Conservation (phyloP, 2,113 vertebrate genomes). For the Orientallactaga bullata region DNA sequence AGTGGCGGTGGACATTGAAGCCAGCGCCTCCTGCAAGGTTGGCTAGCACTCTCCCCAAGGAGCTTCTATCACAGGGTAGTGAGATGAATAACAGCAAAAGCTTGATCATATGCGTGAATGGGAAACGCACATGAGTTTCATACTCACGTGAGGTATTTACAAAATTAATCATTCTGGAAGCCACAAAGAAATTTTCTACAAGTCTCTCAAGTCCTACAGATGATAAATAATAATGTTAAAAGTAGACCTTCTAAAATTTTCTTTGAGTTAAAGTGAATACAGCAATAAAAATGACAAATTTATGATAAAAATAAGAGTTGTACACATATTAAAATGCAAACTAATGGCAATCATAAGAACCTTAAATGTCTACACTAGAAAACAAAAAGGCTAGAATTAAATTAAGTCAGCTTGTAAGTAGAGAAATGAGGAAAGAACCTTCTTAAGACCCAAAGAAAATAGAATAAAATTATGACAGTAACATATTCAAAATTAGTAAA, state of each 20-base stretch:
- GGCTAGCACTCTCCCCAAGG: too few relatives aligned
- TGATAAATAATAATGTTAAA: not conserved
- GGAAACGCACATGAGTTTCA: not conserved
- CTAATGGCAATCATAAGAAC: not conserved
- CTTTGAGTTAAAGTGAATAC: not conserved
- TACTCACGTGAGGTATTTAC: not conserved
- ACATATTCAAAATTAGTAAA: not conserved
- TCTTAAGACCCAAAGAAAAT: not conserved
- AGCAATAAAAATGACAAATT: constrained; percentile 18
- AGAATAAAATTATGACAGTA: not conserved
- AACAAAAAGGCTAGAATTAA: not conserved
- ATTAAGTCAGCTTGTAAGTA: not conserved
- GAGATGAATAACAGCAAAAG: not conserved
- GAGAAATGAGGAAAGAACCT: not conserved
- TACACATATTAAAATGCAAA: not conserved
- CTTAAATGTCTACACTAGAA: not conserved
- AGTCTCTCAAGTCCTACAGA: not conserved
- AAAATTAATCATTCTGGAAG: not conserved
- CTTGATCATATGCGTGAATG: not conserved
- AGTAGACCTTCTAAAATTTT: not conserved
- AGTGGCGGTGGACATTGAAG: too few relatives aligned
- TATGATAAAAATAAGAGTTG: not conserved
- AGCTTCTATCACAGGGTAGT: not conserved
- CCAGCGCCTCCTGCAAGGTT: too few relatives aligned
- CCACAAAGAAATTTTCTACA: not conserved